Conservation (phyloP, 2,888 invertebrate genomes). For the Caenorhabditis angaria region DNA sequence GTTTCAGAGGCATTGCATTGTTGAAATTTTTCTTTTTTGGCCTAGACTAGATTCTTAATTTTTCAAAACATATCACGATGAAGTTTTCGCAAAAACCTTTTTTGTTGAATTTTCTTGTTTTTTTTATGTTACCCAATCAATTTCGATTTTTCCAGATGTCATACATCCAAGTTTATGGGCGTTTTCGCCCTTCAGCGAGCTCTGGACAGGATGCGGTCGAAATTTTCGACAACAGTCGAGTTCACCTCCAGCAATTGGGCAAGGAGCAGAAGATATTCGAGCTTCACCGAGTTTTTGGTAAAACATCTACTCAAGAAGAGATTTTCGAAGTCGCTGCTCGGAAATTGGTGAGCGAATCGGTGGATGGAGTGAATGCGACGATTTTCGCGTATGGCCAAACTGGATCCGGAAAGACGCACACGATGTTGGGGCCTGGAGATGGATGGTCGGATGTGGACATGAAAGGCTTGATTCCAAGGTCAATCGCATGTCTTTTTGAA, state of each 20-base stretch:
- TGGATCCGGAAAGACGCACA: constrained; percentile 74
- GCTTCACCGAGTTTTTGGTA: constrained; percentile 22
- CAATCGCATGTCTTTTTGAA: constrained; percentile 73
- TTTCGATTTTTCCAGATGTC: constrained; percentile 12
- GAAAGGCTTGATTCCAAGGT: constrained; percentile 73
- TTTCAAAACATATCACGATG: too few relatives aligned
- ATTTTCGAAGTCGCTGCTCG: constrained; percentile 72
- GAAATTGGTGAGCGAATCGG: constrained; percentile 73
- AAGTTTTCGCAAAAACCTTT: too few relatives aligned
- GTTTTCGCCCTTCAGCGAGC: constrained; percentile 25
- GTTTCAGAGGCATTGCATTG: too few relatives aligned
- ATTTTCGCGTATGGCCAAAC: constrained; percentile 75
- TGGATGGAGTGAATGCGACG: constrained; percentile 74
- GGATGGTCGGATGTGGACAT: constrained; percentile 63
- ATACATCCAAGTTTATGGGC: constrained; percentile 24
- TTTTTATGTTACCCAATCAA: not conserved
- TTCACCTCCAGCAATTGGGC: constrained; percentile 6
- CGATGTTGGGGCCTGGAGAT: constrained; percentile 73
- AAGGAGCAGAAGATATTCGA: constrained; percentile 23
- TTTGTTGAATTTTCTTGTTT: too few relatives aligned
- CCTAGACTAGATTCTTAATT: too few relatives aligned
- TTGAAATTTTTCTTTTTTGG: too few relatives aligned
- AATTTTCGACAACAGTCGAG: constrained; percentile 7
- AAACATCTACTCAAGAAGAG: constrained; percentile 24
- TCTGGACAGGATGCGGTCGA: constrained; percentile 8